Evolutionary conservation across 2,113 vertebrate genomes (phyloP), one percentile per base, ranked within the genome.

Genomic region (Colaptes auratus): DNA sequence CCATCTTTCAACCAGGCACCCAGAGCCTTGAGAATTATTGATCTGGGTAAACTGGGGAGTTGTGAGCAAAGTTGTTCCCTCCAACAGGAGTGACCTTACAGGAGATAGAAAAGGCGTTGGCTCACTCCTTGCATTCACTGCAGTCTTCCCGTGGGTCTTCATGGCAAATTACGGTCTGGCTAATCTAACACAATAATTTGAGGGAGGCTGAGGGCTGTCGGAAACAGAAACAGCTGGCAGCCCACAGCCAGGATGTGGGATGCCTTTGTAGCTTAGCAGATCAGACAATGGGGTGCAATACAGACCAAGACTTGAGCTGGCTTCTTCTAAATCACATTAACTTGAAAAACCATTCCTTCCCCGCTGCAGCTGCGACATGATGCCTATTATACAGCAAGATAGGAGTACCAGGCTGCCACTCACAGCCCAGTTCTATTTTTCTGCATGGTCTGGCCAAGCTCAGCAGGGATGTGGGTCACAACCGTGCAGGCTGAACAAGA

Each of bases 31-130:
- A 61, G 65, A 74, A 39, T 91, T 80, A 94, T 67, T 85, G 85
- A 89, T 86, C 61, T 58, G 58, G 30, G 50, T 83, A 61, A 81
- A 39, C 0, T 0, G 0, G 20, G 69, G 77, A 70, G 58, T 30
- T 90, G 86, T 86, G 93, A 94, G 80, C 61, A 83, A 74, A 33
- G 7, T 58, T 87, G 58, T 71, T 94, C 28, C 10, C 28, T 76
- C 35, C 13, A 44, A 19, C 13, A 60, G 58, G 52, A 75, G 10
- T 28, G 27, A n/a, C 73, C 35, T 82, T 23, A 14, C 46, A 73
- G 77, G 66, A 87, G 50, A 55, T 85, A 44, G 13, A 70, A 33
- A 72, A 88, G 55, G 14, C 35, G 33, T 16, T 5, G 15, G 11
- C 65, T 82, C 19, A 3, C 27, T 70, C 52, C 52, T 64, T 69